Evolutionary conservation across 2,113 vertebrate genomes (phyloP).

Genomic region (Raphicerus campestris): DNA sequence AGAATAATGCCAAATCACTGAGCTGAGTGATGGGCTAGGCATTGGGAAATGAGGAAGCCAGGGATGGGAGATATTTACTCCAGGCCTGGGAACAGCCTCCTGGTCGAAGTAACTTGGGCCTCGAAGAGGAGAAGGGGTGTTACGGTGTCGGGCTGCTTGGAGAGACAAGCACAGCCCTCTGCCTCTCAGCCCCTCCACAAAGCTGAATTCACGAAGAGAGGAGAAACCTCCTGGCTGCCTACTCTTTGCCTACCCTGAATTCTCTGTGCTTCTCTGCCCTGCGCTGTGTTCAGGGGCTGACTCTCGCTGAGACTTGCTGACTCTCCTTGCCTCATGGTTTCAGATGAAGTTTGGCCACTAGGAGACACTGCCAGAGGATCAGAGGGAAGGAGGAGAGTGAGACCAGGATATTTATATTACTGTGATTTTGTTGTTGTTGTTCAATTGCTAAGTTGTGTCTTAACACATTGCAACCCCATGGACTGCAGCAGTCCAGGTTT

Average conservation of each 20-base stretch:
- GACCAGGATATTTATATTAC: background rate
- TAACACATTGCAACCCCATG: background rate
- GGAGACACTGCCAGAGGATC: background rate
- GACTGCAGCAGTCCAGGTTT: background rate
- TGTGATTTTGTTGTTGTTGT: background rate
- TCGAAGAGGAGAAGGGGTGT: background rate
- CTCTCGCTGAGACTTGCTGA: too few species aligned
- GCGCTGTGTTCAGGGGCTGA: background rate
- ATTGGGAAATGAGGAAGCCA: background rate
- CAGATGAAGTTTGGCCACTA: background rate
- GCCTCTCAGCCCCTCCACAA: background rate
- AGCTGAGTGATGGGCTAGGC: background rate
- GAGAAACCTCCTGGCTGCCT: background rate
- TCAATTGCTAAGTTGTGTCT: background rate
- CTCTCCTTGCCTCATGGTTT: background rate
- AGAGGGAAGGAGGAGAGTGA: background rate
- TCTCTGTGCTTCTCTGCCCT: background rate
- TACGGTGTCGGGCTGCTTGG: background rate
- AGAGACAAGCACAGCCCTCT: background rate
- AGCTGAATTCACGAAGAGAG: background rate
- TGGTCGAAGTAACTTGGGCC: background rate
- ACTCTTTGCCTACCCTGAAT: background rate
- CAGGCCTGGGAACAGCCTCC: background rate
- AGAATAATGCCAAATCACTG: background rate
- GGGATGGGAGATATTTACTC: background rate